Evolutionary conservation across 2,113 vertebrate genomes (phyloP).

Genomic region (Mellivora capensis): DNA sequence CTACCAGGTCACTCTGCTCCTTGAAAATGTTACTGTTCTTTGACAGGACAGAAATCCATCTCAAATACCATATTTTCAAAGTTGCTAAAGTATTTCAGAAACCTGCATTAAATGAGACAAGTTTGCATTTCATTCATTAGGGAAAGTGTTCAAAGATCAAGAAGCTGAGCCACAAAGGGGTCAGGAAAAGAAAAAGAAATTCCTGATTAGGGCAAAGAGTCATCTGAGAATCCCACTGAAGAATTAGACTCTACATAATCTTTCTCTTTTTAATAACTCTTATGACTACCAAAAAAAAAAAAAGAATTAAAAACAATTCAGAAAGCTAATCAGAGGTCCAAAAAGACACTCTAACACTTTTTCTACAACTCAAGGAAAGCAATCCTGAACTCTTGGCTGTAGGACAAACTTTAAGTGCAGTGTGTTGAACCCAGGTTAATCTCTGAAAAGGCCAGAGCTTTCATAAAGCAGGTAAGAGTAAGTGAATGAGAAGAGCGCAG

Average conservation of each 20-base stretch:
- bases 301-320: not conserved
- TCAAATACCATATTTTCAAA: not conserved
- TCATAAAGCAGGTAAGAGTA: not conserved
- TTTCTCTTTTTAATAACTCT: not conserved
- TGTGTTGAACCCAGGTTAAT: not conserved
- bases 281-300: not conserved
- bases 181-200: constrained; percentile 2
- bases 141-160: not conserved
- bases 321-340: not conserved
- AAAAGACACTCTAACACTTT: not conserved
- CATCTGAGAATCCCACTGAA: not conserved
- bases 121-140: not conserved
- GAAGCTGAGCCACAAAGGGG: not conserved
- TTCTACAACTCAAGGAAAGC: not conserved
- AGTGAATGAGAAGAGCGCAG: not conserved
- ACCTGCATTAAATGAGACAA: constrained; percentile 5
- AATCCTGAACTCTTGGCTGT: not conserved
- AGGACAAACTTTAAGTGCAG: not conserved
- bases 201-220: not conserved
- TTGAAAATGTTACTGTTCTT: not conserved
- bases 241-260: not conserved
- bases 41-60: not conserved
- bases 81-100: not conserved
- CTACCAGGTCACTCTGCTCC: not conserved
- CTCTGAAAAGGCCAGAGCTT: not conserved